Evolutionary conservation across 1,140 invertebrate species (phyloP), one percentile per base, ranked within the genome.

Genomic region (Steinernema feltiae): DNA sequence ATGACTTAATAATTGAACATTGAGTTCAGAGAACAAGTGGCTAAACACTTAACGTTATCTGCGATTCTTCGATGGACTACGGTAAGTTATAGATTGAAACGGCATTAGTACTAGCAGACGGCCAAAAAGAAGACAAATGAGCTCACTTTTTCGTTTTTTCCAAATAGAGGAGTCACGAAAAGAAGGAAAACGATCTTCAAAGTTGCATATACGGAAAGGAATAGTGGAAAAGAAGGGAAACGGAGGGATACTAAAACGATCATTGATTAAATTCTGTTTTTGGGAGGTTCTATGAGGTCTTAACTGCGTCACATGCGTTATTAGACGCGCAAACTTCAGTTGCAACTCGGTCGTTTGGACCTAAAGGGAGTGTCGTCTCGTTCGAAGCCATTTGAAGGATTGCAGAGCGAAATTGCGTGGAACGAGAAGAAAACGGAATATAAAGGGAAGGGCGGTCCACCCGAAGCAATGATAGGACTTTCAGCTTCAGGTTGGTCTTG

Each of bases 211-310:
- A n/a, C n/a, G n/a, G n/a, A n/a, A n/a, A n/a, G n/a, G n/a, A n/a
- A n/a, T 18, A 27, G 12, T 21, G 53, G 24, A 63, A 63, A 63
- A 7, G 24, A 63, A 63, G 53, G 53, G 15, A 63, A 46, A n/a
- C 7, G n/a, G 53, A 63, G 24, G 53, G 7, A 21, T 63, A 27
- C 24, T 3, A 63, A 27, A 63, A 63, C 24, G 53, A 63, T 63
- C 53, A 63, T 63, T 63, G 53, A 63, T 63, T 63, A 63, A 27
- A 63, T 63, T 63, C 53, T 63, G 53, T 63, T 63, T n/a, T 63
- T 12, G 15, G 53, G 24, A 21, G 53, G 53, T 63, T 17, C 24
- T 63, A 63, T 17, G 24, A 3, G 53, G 35, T 41, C 35, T 18
- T 7, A 41, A n/a, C 53, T 63, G 15, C 15, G 12, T 27, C 53